Evolutionary conservation across 2,888 invertebrate species (phyloP).

Genomic region (Melanchra persicariae): DNA sequence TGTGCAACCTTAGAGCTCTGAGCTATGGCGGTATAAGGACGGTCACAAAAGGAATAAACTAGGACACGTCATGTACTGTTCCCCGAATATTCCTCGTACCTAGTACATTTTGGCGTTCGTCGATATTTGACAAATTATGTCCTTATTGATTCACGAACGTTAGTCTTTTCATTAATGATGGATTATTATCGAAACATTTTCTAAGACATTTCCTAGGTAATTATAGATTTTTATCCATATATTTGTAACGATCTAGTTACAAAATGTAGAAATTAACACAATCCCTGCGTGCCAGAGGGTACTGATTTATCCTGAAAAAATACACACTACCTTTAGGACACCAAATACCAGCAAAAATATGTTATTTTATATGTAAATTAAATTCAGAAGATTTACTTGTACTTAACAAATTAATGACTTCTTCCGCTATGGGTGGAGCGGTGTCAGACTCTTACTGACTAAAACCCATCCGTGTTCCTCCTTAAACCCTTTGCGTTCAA

Average conservation of each 20-base stretch:
- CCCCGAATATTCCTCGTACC: constrained; percentile 21
- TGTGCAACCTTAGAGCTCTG: neutral
- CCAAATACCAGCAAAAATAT: neutral
- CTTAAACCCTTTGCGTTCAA: no score
- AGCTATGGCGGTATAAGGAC: neutral
- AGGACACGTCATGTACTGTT: constrained; percentile 11
- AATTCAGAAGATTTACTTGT: no score
- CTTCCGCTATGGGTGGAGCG: no score
- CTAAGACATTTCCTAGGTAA: no score
- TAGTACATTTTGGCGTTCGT: constrained; percentile 1
- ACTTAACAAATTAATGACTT: no score
- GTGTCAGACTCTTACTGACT: no score
- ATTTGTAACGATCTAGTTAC: neutral
- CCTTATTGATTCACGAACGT: neutral
- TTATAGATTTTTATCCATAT: no score
- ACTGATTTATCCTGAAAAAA: neutral
- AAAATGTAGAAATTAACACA: neutral
- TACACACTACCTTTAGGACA: neutral
- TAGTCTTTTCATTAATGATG: neutral
- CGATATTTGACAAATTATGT: constrained; percentile 14
- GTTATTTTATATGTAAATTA: no score
- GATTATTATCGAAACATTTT: neutral
- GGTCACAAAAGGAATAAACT: constrained; percentile 36
- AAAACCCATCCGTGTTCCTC: no score
- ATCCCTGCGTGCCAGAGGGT: neutral